Conservation (phyloP, 2,888 invertebrate genomes). For the Drosophila maculinotata region DNA sequence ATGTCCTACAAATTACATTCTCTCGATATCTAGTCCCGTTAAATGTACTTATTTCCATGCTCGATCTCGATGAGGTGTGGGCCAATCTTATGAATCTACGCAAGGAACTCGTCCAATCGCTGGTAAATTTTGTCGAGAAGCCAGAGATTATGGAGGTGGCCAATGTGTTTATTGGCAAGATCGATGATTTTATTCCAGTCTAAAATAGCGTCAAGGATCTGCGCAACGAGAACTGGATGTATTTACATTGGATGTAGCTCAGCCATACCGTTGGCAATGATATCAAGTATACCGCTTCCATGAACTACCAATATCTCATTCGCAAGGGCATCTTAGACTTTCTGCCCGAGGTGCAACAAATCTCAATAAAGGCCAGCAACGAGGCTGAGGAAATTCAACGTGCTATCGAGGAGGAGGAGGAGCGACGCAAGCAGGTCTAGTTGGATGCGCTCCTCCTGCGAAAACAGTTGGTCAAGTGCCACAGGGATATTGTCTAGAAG, state of each 20-base stretch:
- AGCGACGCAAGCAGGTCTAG: slow-evolving; percentile 88
- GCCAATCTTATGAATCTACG: slow-evolving; percentile 88
- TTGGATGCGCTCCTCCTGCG: slow-evolving; percentile 75
- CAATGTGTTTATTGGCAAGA: slow-evolving; percentile 86
- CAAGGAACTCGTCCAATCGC: slow-evolving; percentile 89
- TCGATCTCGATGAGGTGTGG: slow-evolving; percentile 91
- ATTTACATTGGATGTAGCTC: slow-evolving; percentile 92
- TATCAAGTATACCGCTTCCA: slow-evolving; percentile 74
- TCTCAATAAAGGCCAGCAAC: slow-evolving; percentile 91
- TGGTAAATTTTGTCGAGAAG: slow-evolving; percentile 89
- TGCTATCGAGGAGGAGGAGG: slow-evolving; percentile 88
- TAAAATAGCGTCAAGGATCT: slow-evolving; percentile 91
- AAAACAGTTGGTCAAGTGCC: slow-evolving; percentile 81
- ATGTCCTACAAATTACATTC: too few species aligned
- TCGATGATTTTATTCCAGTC: slow-evolving; percentile 91
- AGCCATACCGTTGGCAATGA: slow-evolving; percentile 88
- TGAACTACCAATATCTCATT: slow-evolving; percentile 91
- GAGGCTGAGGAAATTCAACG: slow-evolving; percentile 86
- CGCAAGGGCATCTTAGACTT: slow-evolving; percentile 90
- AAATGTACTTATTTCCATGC: too few species aligned
- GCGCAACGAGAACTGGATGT: slow-evolving; percentile 93
- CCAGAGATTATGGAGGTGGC: slow-evolving; percentile 88
- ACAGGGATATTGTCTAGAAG: slow-evolving; percentile 80
- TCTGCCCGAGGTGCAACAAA: slow-evolving; percentile 88
- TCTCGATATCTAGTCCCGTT: too few species aligned